Evolutionary conservation across 2,113 vertebrate species (phyloP), one percentile per base, ranked within the genome.

Genomic region (Hemiprocne comata): DNA sequence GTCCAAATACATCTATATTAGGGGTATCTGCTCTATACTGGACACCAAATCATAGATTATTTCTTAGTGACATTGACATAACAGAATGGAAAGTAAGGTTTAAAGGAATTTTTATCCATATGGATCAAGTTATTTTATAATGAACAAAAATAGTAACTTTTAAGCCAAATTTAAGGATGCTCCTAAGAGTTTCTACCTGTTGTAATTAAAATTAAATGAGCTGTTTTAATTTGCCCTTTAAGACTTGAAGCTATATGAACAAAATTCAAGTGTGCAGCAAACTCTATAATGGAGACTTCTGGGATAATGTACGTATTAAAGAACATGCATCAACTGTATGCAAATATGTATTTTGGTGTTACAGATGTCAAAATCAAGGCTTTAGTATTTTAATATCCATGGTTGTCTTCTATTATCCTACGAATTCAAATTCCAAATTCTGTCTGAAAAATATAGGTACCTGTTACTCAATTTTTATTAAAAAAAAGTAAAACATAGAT

Each of bases 91-190:
- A 90, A 7, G 6, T 34, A 76, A 69, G 5, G 11, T 67, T 72
- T 67, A 20, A 31, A 81, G 17, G 14, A 72, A 10, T 67, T 88
- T 76, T 76, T 76, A 42, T 36, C 10, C 2, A 11, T 42, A 26
- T 13, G 2, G 7, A 18, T 67, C 10, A 67, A 5, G 10, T 67
- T 76, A 58, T 55, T 58, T 90, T 48, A 48, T 62, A 67, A n/a
- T 28, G 9, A 48, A 53, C 3, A 2, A 72, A 76, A 76, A 10
- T 1, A 72, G 1, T 15, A 57, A 13, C 17, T 36, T 87, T 76
- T 26, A 72, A 79, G 72, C 9, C 1, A 4, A 31, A 1, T 0
- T 33, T 80, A 62, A 80, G 2, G 13, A 48, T n/a, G 8, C 1
- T 58, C 29, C 18, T 29, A 72, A 80, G 25, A 38, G 26, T n/a